Percentiles rank a stretch among this genome's conserved stretches.
phyloP scores from a whole-genome alignment of 2,888 invertebrate genomes.

The Kuschelorhynchus macadamiae region DNA sequence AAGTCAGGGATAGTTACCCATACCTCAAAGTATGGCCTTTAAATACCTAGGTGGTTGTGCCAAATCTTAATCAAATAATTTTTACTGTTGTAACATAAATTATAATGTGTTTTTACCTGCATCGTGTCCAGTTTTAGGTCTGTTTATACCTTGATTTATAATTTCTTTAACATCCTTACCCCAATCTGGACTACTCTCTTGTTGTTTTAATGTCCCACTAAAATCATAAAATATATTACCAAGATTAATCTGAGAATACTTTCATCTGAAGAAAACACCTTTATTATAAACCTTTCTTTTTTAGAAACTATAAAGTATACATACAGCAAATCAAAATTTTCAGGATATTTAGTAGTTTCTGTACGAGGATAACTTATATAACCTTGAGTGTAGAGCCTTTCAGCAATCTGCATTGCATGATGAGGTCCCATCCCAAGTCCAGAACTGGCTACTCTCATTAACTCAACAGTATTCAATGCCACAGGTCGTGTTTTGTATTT shows the following conservation, averaged over 20 bases:
- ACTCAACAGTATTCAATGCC: constrained; percentile 96
- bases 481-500: constrained; percentile 88
- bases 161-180: constrained; percentile 82
- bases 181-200: constrained; percentile 82
- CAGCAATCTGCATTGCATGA: constrained; percentile 93
- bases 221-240: constrained; percentile 53
- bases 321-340: constrained; percentile 93
- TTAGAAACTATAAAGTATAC: constrained; percentile 60
- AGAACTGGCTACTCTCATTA: constrained; percentile 93
- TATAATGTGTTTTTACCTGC: constrained; percentile 75
- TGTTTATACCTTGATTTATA: constrained; percentile 79
- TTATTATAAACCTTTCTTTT: too few relatives aligned
- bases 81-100: too few relatives aligned
- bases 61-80: too few relatives aligned
- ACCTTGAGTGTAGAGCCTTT: constrained; percentile 94
- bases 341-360: constrained; percentile 96
- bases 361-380: constrained; percentile 99
- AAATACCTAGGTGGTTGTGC: too few relatives aligned
- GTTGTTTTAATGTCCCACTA: constrained; percentile 79
- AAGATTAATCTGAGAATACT: too few relatives aligned
- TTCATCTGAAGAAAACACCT: too few relatives aligned
- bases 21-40: too few relatives aligned
- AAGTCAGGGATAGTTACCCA: too few relatives aligned
- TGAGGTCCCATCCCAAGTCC: constrained; percentile 93
- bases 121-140: constrained; percentile 90